phyloP scores from a whole-genome alignment of 2,797 vertebrate genomes.

The Falco berigora region DNA sequence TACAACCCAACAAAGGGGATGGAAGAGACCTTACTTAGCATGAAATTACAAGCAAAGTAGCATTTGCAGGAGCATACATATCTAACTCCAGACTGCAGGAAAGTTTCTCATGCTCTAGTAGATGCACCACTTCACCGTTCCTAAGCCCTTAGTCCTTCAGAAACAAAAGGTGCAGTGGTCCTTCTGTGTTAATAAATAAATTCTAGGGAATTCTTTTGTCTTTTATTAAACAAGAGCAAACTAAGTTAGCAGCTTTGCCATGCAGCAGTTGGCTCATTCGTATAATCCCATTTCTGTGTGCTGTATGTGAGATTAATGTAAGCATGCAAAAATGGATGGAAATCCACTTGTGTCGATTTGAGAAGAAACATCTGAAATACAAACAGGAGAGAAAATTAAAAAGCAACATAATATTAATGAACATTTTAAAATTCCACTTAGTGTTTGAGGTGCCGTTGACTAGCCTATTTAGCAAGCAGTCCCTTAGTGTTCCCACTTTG shows the following conservation, averaged over 20 bases:
- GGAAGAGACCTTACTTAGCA: not conserved
- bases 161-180: not conserved
- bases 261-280: not conserved
- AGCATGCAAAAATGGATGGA: not conserved
- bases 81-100: not conserved
- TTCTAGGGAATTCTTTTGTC: not conserved
- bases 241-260: not conserved
- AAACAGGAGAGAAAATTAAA: not conserved
- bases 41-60: not conserved
- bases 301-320: not conserved
- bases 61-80: not conserved
- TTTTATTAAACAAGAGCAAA: not conserved
- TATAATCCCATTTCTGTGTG: not conserved
- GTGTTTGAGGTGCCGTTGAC: not conserved
- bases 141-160: not conserved
- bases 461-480: not conserved
- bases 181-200: not conserved
- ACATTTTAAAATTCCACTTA: not conserved
- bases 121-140: not conserved
- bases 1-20: not conserved
- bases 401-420: not conserved
- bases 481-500: constrained; percentile 15
- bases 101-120: not conserved
- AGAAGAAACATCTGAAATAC: not conserved
- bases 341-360: not conserved